Conservation (phyloP, 1,140 invertebrate species). For the Sipha flava region DNA sequence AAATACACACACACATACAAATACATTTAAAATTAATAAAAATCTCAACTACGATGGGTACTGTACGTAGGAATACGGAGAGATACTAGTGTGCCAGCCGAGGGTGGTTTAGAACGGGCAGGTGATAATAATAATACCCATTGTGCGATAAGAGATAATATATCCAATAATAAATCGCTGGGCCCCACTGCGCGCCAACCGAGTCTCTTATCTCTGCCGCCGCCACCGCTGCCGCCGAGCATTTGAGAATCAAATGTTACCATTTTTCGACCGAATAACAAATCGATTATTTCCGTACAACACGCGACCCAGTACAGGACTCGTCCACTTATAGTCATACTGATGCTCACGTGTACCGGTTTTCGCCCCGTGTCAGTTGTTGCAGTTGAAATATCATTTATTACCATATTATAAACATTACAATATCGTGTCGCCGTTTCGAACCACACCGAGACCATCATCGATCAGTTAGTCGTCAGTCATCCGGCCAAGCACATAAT, state of each 20-base stretch:
- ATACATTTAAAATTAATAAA: too few species aligned
- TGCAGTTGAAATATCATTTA: too few species aligned
- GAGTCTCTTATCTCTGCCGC: slow-evolving; percentile 10
- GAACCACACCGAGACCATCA: too few species aligned
- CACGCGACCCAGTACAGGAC: neutral
- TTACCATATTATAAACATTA: too few species aligned
- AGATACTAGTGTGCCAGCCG: neutral
- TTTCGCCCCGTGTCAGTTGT: too few species aligned
- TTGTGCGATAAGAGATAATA: slow-evolving; percentile 13
- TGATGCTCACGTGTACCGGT: neutral
- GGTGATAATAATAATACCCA: neutral
- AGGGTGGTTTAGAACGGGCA: neutral
- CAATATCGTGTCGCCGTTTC: too few species aligned
- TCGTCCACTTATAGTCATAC: neutral
- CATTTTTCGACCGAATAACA: neutral
- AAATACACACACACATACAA: too few species aligned
- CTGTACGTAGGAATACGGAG: too few species aligned
- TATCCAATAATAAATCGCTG: slow-evolving; percentile 22
- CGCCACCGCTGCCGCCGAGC: neutral
- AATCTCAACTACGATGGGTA: too few species aligned
- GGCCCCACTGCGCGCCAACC: slow-evolving; percentile 4
- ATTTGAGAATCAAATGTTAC: neutral
- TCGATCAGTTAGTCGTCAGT: too few species aligned
- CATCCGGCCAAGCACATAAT: too few species aligned
- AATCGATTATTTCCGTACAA: neutral